phyloP scores from a whole-genome alignment of 2,888 invertebrate species.

The Amaurobius ferox region DNA sequence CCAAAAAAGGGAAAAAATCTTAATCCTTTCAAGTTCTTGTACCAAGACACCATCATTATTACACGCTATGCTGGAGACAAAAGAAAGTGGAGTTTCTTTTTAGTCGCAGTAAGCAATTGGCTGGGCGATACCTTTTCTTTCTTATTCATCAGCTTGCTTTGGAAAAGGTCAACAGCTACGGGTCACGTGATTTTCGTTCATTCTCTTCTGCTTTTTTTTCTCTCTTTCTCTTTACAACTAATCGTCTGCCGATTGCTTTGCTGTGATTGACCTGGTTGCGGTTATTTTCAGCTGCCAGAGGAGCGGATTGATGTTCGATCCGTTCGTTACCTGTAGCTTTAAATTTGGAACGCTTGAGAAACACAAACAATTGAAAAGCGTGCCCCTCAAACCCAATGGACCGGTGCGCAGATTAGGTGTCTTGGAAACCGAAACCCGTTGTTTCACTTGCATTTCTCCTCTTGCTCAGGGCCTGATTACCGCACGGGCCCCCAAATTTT shows the following conservation, averaged over 20 bases:
- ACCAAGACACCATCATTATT: background rate
- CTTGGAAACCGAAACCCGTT: background rate
- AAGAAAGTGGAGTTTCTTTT: conserved; percentile 28
- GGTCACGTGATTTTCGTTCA: conserved; percentile 37
- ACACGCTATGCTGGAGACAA: conserved; percentile 23
- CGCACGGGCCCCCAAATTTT: no score
- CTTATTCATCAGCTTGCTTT: conserved; percentile 7
- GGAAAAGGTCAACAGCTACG: conserved; percentile 49
- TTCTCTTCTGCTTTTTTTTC: background rate
- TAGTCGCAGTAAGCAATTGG: background rate
- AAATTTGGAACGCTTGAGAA: conserved; percentile 13
- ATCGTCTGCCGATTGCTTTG: background rate
- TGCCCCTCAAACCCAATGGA: background rate
- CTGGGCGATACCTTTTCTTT: conserved; percentile 29
- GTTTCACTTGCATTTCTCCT: background rate
- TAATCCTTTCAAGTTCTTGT: conserved; percentile 16
- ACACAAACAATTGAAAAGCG: background rate
- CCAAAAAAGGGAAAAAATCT: background rate
- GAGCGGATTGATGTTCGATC: background rate
- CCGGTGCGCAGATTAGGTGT: background rate
- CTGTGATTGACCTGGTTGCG: background rate
- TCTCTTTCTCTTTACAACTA: conserved; percentile 1
- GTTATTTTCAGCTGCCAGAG: background rate
- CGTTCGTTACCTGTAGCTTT: conserved; percentile 1
- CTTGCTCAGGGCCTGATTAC: no score